Base-by-base conservation (phyloP, 1,140 invertebrate genomes). In the Proctacanthus coquilletti region DNA sequence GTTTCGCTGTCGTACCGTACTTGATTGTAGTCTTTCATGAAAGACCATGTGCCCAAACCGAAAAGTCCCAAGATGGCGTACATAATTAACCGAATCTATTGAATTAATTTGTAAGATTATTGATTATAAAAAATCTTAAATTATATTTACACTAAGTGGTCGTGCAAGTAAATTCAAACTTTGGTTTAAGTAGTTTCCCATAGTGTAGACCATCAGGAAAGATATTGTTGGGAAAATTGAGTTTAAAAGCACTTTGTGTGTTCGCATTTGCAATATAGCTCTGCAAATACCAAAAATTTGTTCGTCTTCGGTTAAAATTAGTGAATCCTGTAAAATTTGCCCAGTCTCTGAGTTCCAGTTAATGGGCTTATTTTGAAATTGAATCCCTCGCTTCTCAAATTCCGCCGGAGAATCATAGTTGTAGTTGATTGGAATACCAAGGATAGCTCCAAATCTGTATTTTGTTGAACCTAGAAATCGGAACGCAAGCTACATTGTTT, bases 281-380 rank as follows among this genome's bases (percentile, higher is more conserved):
- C 74, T 66, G 36, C 78, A 81, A 17, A 87, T 72, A 9, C 72
- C 81, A 65, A 82, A 87, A 39, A 80, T 69, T 50, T 84, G 71
- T 4, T 80, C 80, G 31, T 80, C 71, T 30, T 82, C 74, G 8
- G 76, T 74, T 2, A 87, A 47, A 2, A 82, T 51, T 11, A 85
- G 45, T 2, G 80, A 70, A 3, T 78, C 51, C 20, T 74, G 48
- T 11, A 87, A 62, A 25, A 69, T 47, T 44, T 68, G 56, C 0
- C 75, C 78, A 32, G 62, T 62, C 37, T 71, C 64, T 2, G 70
- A 63, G 19, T 56, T 62, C 74, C 77, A 78, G 42, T 75, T 56
- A 10, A 83, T 50, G 32, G 50, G 51, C 44, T 73, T 62, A 41
- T 50, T 46, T n/a, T 47, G 55, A 41, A 77, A 64, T 33, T 56